phyloP scores from a whole-genome alignment of 2,797 vertebrate genomes.

The Delichon dasypus region DNA sequence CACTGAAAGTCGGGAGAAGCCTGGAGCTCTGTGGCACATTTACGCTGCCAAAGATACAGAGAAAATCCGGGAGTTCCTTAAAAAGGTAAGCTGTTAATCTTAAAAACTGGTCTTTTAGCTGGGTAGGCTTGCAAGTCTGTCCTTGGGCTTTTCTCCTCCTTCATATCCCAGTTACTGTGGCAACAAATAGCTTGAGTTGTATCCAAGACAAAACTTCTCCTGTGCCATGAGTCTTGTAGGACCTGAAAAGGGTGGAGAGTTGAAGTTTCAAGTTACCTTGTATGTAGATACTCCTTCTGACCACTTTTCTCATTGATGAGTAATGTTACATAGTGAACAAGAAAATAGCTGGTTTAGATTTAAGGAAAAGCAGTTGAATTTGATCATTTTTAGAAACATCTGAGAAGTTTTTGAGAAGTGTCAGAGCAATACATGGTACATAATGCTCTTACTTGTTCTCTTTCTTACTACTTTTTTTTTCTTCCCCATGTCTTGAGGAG shows the following conservation, averaged over 20 bases:
- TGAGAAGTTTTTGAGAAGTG: not conserved
- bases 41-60: conserved; percentile 82
- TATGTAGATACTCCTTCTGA: not conserved
- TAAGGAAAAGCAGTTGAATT: not conserved
- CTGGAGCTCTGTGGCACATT: conserved; percentile 82
- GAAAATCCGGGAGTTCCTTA: conserved; percentile 81
- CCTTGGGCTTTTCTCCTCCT: not conserved
- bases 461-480: not conserved
- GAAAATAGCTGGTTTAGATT: not conserved
- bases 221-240: not conserved
- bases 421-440: not conserved
- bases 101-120: not conserved
- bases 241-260: not conserved
- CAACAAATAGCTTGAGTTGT: not conserved
- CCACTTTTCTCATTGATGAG: not conserved
- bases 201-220: not conserved
- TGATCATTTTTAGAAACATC: not conserved
- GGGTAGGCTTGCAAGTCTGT: not conserved
- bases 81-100: conserved; percentile 64
- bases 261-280: not conserved
- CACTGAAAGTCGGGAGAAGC: conserved; percentile 77
- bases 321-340: not conserved
- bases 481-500: rapidly evolving
- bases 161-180: not conserved
- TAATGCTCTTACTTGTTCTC: not conserved